Percentiles rank a stretch among this genome's conserved stretches.
Evolutionary conservation across 2,888 invertebrate species (phyloP).

Genomic region (Melanophora roralis): DNA sequence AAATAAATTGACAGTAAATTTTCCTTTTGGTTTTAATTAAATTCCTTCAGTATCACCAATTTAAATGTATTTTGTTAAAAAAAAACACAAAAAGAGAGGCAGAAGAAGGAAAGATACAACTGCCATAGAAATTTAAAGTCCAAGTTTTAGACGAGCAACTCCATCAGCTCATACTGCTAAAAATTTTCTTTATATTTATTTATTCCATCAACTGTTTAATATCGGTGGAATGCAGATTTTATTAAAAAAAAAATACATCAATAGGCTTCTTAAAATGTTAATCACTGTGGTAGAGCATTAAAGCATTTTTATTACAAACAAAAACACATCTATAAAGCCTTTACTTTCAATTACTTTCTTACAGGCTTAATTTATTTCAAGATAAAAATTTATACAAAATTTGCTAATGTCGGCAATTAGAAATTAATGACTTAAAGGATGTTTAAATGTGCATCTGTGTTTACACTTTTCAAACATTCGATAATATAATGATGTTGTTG

Average conservation of each 20-base stretch:
- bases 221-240: too few relatives aligned
- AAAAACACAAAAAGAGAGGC: too few relatives aligned
- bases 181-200: too few relatives aligned
- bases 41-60: too few relatives aligned
- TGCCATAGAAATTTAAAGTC: too few relatives aligned
- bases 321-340: background rate
- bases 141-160: too few relatives aligned
- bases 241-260: background rate
- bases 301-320: background rate
- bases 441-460: background rate
- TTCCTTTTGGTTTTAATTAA: too few relatives aligned
- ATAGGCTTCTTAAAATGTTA: background rate
- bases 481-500: constrained; percentile 28
- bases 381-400: background rate
- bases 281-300: background rate
- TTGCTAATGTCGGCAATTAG: constrained; percentile 48
- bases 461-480: background rate
- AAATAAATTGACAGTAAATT: too few relatives aligned
- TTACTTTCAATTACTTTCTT: background rate
- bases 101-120: too few relatives aligned
- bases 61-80: too few relatives aligned
- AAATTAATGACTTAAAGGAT: constrained; percentile 39
- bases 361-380: background rate
- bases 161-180: too few relatives aligned
- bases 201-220: too few relatives aligned